phyloP scores from a whole-genome alignment of 2,797 vertebrate genomes.

The Mustela erminea region DNA sequence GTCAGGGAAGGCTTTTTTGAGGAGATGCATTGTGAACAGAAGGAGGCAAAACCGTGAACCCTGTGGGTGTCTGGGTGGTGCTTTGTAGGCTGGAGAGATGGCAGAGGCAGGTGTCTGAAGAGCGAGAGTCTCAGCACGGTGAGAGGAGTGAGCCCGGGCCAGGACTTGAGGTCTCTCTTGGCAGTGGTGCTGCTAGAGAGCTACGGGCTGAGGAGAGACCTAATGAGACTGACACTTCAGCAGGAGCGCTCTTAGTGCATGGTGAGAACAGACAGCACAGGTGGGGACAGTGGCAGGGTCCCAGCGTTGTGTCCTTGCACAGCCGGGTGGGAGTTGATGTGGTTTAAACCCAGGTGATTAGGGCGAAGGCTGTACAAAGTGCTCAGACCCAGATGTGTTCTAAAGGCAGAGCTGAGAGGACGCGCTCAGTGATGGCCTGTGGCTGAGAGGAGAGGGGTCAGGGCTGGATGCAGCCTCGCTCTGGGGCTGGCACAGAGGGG shows the following conservation, averaged over 20 bases:
- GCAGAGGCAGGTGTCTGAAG: neutral
- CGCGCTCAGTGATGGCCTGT: fast-evolving
- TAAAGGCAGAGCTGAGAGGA: neutral
- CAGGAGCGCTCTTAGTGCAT: neutral
- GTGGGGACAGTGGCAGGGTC: neutral
- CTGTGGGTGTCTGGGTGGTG: too few relatives aligned
- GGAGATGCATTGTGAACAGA: neutral
- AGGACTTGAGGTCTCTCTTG: neutral
- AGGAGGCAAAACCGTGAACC: neutral
- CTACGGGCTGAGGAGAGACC: neutral
- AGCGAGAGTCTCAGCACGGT: neutral
- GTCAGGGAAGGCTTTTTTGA: neutral
- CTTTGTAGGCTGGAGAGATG: neutral
- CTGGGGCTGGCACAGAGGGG: neutral
- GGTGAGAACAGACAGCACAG: neutral
- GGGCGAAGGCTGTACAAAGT: neutral
- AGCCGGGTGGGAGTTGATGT: neutral
- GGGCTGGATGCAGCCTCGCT: too few relatives aligned
- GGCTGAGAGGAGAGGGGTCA: neutral
- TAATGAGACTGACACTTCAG: too few relatives aligned
- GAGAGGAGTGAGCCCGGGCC: neutral
- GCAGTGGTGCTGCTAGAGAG: neutral
- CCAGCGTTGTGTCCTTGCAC: fast-evolving
- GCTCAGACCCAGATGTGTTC: neutral
- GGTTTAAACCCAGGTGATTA: neutral